Conservation (phyloP, 92 coral and sea anemone genomes). For the Plumapathes pennacea region DNA sequence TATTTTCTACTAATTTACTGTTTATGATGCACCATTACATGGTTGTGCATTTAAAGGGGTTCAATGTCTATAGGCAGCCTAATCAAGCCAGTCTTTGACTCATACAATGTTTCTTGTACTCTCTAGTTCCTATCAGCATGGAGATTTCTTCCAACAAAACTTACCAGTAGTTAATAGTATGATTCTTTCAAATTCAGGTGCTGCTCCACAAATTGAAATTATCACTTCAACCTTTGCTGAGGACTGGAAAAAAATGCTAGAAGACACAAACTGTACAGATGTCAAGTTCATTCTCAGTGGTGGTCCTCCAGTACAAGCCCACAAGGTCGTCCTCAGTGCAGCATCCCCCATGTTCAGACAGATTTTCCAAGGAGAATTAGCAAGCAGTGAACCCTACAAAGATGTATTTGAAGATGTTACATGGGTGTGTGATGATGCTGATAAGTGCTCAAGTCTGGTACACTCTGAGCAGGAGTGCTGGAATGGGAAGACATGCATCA, state of each 20-base stretch:
- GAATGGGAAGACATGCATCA: conserved; percentile 23
- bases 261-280: conserved; percentile 41
- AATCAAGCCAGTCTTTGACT: no score
- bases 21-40: no score
- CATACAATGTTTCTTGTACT: no score
- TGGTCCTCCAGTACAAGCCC: conserved; percentile 41
- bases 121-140: no score
- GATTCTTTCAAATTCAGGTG: no score
- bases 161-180: no score
- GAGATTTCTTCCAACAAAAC: no score
- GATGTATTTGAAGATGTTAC: conserved; percentile 49
- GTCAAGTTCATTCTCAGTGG: conserved; percentile 44
- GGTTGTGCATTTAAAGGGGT: no score
- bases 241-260: conserved; percentile 51
- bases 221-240: conserved; percentile 62
- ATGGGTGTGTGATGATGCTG: conserved; percentile 36
- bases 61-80: no score
- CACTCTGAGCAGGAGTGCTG: conserved; percentile 3
- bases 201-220: conserved; percentile 73
- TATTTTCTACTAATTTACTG: no score
- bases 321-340: conserved; percentile 54
- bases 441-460: conserved; percentile 7
- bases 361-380: conserved; percentile 42
- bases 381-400: conserved; percentile 31
- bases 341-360: conserved; percentile 66